These are phyloP conservation scores for Drosophila novamexicana DNA, from an alignment of 1,140 invertebrate species.

Conservation along the genomic window DNA sequence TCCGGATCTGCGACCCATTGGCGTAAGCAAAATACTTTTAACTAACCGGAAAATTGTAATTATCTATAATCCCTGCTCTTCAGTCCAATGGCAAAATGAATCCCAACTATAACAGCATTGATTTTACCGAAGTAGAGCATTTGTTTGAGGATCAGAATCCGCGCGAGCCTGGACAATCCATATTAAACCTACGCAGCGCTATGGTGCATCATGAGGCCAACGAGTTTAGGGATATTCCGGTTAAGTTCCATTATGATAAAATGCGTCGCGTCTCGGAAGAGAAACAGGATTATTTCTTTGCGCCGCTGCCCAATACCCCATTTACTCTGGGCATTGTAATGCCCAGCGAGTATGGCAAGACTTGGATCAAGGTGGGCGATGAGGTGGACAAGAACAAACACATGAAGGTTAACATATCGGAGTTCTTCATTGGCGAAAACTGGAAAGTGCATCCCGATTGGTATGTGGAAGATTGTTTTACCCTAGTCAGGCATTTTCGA, in stretches of 20 bases:
- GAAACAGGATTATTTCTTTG: constrained; percentile 93
- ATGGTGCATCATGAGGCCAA: constrained; percentile 90
- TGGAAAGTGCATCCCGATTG: constrained; percentile 96
- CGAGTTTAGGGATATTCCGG: constrained; percentile 87
- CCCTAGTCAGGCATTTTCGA: too few relatives aligned
- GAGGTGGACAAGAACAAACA: constrained; percentile 88
- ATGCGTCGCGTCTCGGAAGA: constrained; percentile 92
- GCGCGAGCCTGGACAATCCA: constrained; percentile 85
- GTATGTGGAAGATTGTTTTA: constrained; percentile 82
- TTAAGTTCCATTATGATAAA: constrained; percentile 92
- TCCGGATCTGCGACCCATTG: constrained; percentile 89
- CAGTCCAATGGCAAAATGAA: constrained; percentile 89
- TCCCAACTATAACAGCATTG: constrained; percentile 97
- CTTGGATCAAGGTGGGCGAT: constrained; percentile 90
- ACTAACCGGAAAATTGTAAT: neutral
- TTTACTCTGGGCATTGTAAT: constrained; percentile 91
- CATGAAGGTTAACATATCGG: constrained; percentile 88
- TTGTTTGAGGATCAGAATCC: constrained; percentile 87
- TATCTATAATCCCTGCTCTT: constrained; percentile 1
- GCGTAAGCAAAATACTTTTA: constrained; percentile 85
- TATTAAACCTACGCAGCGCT: constrained; percentile 87
- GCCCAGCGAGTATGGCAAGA: constrained; percentile 91
- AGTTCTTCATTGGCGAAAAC: constrained; percentile 88
- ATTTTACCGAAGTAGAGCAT: constrained; percentile 97
- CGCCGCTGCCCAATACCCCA: constrained; percentile 91